Percentiles rank a stretch among this genome's conserved stretches.
Evolutionary conservation across 1,140 invertebrate genomes (phyloP).

Genomic region (Melitaea cinxia): DNA sequence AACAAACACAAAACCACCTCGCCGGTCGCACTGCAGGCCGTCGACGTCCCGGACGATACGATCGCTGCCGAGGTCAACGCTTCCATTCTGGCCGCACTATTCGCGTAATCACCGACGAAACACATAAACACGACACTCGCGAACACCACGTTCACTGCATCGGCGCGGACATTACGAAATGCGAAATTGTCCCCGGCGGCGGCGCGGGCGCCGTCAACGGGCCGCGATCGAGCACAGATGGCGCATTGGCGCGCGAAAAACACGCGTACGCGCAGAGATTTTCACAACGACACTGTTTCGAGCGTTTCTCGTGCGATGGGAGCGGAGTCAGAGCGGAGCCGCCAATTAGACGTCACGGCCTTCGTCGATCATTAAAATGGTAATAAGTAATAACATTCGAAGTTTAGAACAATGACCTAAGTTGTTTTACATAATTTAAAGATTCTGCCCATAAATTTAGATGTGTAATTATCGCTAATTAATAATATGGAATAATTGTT

Average conservation of each 20-base stretch:
- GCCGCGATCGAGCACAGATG: constrained; percentile 47
- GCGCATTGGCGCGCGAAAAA: constrained; percentile 58
- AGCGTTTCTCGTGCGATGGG: constrained; percentile 47
- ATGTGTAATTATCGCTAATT: constrained; percentile 8
- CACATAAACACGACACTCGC: constrained; percentile 44
- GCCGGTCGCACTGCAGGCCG: constrained; percentile 39
- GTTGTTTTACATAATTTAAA: constrained; percentile 25
- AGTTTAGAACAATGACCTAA: constrained; percentile 33
- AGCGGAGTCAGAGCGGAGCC: constrained; percentile 37
- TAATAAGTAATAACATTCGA: constrained; percentile 29
- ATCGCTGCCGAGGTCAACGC: constrained; percentile 58
- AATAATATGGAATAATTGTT: constrained; percentile 14
- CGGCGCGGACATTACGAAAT: constrained; percentile 58
- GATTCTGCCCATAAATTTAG: constrained; percentile 2
- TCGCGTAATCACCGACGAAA: constrained; percentile 52
- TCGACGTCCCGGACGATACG: constrained; percentile 41
- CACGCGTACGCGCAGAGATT: constrained; percentile 66
- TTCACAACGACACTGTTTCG: constrained; percentile 65
- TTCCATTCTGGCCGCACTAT: constrained; percentile 54
- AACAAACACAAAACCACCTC: constrained; percentile 72
- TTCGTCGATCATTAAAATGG: constrained; percentile 38
- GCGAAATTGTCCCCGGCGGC: constrained; percentile 39
- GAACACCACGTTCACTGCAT: constrained; percentile 50
- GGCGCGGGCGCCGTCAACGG: constrained; percentile 38
- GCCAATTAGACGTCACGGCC: constrained; percentile 52